Base-by-base conservation (phyloP, 2,888 invertebrate species). In the Stenchaetothrips biformis region DNA sequence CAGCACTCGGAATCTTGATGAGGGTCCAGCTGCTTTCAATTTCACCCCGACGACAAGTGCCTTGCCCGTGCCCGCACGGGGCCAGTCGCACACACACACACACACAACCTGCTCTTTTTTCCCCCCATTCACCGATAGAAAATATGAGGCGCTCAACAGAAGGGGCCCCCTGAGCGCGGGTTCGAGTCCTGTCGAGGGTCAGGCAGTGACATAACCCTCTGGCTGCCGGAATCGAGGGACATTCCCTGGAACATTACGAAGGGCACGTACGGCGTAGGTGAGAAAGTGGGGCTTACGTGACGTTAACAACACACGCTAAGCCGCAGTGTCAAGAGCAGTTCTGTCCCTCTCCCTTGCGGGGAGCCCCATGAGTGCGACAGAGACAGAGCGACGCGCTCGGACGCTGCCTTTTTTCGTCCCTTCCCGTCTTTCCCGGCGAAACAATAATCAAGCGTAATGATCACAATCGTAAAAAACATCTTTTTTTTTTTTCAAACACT, bases 1-100 rank as follows among this genome's bases (percentile, higher is more conserved):
- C 37, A 16, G 67, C 67, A 74, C 25, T 74, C 25, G 21, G 67
- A 74, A 74, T 74, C 21, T 53, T 53, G 53, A 53, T 53, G 53
- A 53, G 53, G 53, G 53, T 53, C 53, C 16, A 13, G 13, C 67
- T 74, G 25, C 67, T 74, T 74, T 74, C 67, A 74, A 74, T 74
- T 74, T 74, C 67, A 74, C 67, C 18, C 16, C 13, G 13, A 13
- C 53, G 53, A 53, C 53, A 4, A 18, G 16, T 18, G 53, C 53
- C 11, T 18, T 6, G 53, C 53, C 11, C 11, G 13, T 9, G 13
- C 53, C 6, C 53, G 53, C 21, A n/a, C 67, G 0, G 67, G 67
- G 1, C 59, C 59, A 59, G 18, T 59, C 59, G 16, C 16, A 59
- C 16, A 18, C 16, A 59, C 53, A 16, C 6, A 16, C 53, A 53